Evolutionary conservation across 2,797 vertebrate genomes (phyloP).

Genomic region (Chloroceryle inda): DNA sequence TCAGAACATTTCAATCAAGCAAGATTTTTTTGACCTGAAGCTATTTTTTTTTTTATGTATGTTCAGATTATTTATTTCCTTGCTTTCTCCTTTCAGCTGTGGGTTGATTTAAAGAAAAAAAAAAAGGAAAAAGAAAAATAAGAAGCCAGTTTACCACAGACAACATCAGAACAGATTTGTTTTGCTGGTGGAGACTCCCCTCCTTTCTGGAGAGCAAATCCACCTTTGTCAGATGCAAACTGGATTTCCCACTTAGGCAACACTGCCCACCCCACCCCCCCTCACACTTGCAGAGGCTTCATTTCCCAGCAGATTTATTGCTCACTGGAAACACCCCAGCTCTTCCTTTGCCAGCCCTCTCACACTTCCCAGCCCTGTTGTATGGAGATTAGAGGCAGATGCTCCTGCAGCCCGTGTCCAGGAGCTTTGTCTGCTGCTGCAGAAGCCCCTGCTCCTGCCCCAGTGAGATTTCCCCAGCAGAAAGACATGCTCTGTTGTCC

Average conservation of each 20-base stretch:
- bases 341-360: neutral
- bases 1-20: neutral
- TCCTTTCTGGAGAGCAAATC: neutral
- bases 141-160: neutral
- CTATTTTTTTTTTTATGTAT: fast-evolving
- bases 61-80: neutral
- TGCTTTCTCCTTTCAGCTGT: neutral
- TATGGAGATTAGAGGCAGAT: neutral
- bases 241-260: neutral
- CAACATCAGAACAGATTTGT: neutral
- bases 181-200: neutral
- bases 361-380: neutral
- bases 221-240: neutral
- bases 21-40: neutral
- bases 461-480: neutral
- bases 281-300: neutral
- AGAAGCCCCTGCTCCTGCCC: neutral
- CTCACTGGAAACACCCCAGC: neutral
- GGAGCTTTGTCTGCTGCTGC: neutral
- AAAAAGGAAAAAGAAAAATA: fast-evolving
- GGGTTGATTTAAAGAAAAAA: neutral
- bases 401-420: neutral
- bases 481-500: neutral
- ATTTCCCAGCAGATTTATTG: conserved; percentile 1
- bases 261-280: too few species aligned